Evolutionary conservation across 2,797 vertebrate genomes (phyloP).

Genomic region (Neosilurus mollespiculum): DNA sequence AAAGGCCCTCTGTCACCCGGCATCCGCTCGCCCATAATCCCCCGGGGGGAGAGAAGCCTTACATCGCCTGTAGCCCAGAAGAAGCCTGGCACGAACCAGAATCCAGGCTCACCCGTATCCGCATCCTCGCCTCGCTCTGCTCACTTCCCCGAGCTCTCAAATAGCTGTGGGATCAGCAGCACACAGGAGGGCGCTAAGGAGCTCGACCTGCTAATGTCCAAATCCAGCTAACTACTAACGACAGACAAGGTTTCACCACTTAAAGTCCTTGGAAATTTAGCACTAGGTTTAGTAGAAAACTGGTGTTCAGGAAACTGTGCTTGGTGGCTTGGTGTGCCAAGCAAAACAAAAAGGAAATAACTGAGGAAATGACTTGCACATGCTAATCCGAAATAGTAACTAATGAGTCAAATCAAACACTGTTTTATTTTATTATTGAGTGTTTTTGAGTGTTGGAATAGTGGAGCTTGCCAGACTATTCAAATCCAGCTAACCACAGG

Average conservation of each 20-base stretch:
- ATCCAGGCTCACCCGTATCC: slow-evolving; percentile 77
- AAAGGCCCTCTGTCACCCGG: slow-evolving; percentile 77
- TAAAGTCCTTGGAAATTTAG: not conserved
- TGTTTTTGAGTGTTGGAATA: not conserved
- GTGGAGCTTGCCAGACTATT: not conserved
- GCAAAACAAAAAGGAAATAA: not conserved
- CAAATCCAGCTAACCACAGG: not conserved
- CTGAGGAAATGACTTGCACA: not conserved
- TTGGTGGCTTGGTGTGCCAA: not conserved
- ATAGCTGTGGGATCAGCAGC: slow-evolving; percentile 79
- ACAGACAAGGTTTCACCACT: not conserved
- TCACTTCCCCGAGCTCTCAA: slow-evolving; percentile 78
- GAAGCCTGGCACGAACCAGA: slow-evolving; percentile 86
- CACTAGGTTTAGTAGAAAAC: not conserved
- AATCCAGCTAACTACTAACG: slow-evolving; percentile 80
- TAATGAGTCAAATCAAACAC: slow-evolving; percentile 14
- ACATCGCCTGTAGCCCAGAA: slow-evolving; percentile 89
- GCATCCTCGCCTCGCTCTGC: slow-evolving; percentile 67
- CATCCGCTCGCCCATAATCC: slow-evolving; percentile 80
- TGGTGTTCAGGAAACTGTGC: slow-evolving; percentile 3
- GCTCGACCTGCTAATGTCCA: slow-evolving; percentile 85
- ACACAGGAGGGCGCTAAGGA: slow-evolving; percentile 85
- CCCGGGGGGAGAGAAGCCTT: slow-evolving; percentile 83
- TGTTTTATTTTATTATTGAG: too few species aligned
- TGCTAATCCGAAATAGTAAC: not conserved